Conservation (phyloP, 2,797 vertebrate species). For the Kryptolebias ocellatus region DNA sequence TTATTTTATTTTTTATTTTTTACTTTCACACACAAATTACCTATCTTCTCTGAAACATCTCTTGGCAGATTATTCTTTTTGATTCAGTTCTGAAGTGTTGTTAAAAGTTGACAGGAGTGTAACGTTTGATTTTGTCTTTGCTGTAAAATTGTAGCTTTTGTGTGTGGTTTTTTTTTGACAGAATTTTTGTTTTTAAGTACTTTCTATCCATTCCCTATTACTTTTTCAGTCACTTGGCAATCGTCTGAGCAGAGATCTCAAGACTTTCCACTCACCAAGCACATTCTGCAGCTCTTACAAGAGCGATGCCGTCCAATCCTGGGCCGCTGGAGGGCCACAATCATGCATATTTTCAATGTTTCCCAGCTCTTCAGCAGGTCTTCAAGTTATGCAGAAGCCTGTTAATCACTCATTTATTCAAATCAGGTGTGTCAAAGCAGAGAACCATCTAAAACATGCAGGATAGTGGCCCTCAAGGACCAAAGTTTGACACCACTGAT, state of each 20-base stretch:
- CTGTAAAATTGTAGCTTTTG: not conserved
- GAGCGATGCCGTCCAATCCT: too few relatives aligned
- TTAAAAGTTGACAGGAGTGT: not conserved
- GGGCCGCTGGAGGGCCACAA: too few relatives aligned
- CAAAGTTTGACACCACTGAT: too few relatives aligned
- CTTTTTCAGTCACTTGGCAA: not conserved
- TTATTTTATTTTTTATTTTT: not conserved
- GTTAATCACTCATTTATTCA: too few relatives aligned
- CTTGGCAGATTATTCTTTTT: slow-evolving; percentile 11
- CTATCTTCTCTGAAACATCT: slow-evolving; percentile 14
- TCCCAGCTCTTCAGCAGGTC: too few relatives aligned
- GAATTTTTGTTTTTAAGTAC: not conserved
- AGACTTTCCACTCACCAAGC: not conserved
- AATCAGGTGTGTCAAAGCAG: too few relatives aligned
- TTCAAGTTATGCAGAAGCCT: too few relatives aligned
- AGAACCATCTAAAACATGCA: too few relatives aligned
- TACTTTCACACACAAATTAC: slow-evolving; percentile 1
- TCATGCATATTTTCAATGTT: too few relatives aligned
- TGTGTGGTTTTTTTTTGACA: not conserved
- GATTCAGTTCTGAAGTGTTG: slow-evolving; percentile 21
- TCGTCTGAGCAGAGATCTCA: not conserved
- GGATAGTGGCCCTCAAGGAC: too few relatives aligned
- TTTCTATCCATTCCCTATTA: too few relatives aligned
- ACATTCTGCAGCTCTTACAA: too few relatives aligned
- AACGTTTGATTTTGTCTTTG: not conserved